These are phyloP conservation scores for Rhipidura dahli DNA, from an alignment of 2,113 vertebrate species.

Conservation along the genomic window DNA sequence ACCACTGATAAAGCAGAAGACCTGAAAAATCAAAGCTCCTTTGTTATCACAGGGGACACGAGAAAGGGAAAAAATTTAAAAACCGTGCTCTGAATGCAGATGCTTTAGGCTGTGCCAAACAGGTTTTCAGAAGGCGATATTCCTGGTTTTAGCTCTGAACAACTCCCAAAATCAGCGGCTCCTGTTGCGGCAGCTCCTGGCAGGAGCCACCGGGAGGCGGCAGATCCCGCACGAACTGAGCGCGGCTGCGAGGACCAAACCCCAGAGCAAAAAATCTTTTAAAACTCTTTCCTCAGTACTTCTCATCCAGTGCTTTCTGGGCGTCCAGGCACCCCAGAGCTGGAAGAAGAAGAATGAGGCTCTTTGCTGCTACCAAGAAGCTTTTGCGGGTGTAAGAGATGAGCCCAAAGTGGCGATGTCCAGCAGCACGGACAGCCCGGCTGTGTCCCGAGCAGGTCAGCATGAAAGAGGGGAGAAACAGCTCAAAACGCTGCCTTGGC, in stretches of 20 bases:
- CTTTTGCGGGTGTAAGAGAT: neutral
- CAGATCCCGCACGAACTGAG: neutral
- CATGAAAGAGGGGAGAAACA: accelerated
- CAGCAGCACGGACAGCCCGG: neutral
- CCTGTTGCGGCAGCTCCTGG: accelerated
- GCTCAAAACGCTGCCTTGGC: neutral
- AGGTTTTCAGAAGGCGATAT: accelerated
- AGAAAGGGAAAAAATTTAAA: neutral
- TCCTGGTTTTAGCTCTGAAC: neutral
- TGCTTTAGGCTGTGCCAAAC: neutral
- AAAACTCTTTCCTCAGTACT: neutral
- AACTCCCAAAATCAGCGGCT: accelerated
- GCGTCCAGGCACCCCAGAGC: neutral
- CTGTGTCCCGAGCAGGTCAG: accelerated
- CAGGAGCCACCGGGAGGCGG: neutral
- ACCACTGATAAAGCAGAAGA: neutral
- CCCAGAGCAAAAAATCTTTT: no score
- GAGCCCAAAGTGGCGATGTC: accelerated
- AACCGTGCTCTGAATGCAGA: neutral
- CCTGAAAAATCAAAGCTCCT: neutral
- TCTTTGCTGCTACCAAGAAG: neutral
- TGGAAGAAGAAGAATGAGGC: neutral
- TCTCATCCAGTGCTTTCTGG: neutral
- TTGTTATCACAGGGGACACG: neutral
- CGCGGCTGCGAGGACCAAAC: accelerated